Evolutionary conservation across 2,888 invertebrate genomes (phyloP), one percentile per base, ranked within the genome.

Genomic region (Hipparchia sbordonii): DNA sequence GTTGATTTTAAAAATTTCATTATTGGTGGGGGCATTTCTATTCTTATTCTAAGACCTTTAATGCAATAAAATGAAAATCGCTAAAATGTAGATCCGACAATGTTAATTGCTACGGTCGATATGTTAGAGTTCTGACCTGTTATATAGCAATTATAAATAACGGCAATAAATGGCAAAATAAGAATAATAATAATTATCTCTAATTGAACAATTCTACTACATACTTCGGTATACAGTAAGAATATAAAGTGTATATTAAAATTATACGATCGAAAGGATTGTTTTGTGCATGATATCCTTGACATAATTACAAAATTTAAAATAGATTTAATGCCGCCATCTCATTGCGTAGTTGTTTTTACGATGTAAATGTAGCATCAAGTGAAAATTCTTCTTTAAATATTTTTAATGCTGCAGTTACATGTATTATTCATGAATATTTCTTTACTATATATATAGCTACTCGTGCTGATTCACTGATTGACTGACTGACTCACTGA

Each of bases 251-350:
- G 48, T 45, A 45, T 51, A 33, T 39, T 12, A 54, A 13, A 13
- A 33, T 60, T 33, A 33, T 10, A 69, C 33, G 60, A 70, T 23
- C 51, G 57, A 72, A 80, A 79, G 79, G 77, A 79, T 84, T 83
- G 82, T 82, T 23, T 86, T 13, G 62, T 56, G 45, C 54, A 67
- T 85, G 80, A 79, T 85, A 89, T 88, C 92, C 92, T 91, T 93
- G 93, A 91, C 93, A 92, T 85, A 87, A 89, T 91, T 90, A 89
- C 88, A 85, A 82, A 85, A 82, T 83, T 87, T 84, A 90, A 92
- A 92, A 93, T 92, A 92, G 91, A 82, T 81, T 61, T 80, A 80
- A 84, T 82, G 84, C 86, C 87, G 86, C 85, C 87, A 88, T 81
- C 85, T 85, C 85, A 84, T 84, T 87, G 86, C 86, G 87, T 84